Conservation (phyloP, 2,888 invertebrate species). For the Nymphalis c-album region DNA sequence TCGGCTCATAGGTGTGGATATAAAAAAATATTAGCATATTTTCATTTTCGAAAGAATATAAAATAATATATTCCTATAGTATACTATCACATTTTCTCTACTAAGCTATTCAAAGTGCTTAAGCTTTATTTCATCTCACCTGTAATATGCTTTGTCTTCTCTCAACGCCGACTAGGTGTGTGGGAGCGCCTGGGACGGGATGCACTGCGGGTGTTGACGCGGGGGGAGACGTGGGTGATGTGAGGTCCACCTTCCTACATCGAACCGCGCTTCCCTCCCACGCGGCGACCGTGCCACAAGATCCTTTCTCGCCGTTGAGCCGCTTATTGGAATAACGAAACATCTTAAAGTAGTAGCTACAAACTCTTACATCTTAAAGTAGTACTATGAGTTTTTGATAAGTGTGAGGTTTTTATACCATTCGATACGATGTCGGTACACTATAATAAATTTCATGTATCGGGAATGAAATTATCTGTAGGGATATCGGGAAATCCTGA, state of each 20-base stretch:
- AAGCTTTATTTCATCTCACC: conserved; percentile 51
- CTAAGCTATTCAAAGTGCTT: neutral
- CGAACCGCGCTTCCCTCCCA: conserved; percentile 84
- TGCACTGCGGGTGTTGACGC: conserved; percentile 66
- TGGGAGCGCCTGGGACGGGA: conserved; percentile 55
- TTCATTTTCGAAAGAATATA: no score
- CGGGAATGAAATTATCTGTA: no score
- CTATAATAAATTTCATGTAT: no score
- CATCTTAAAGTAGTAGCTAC: no score
- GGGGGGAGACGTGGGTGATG: conserved; percentile 71
- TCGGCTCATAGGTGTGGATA: no score
- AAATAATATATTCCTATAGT: no score
- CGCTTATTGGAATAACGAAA: conserved; percentile 63
- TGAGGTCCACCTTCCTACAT: conserved; percentile 81
- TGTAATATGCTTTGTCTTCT: conserved; percentile 78
- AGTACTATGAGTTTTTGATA: neutral
- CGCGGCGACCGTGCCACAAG: conserved; percentile 84
- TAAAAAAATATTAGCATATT: no score
- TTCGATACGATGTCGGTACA: neutral
- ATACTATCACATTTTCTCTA: no score
- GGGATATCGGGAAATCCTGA: no score
- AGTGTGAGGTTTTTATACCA: neutral
- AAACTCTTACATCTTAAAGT: no score
- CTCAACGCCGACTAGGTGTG: conserved; percentile 69
- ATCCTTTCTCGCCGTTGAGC: conserved; percentile 84